These are phyloP conservation scores for Trematomus loennbergii DNA, from an alignment of 2,113 vertebrate species.

Conservation along the genomic window DNA sequence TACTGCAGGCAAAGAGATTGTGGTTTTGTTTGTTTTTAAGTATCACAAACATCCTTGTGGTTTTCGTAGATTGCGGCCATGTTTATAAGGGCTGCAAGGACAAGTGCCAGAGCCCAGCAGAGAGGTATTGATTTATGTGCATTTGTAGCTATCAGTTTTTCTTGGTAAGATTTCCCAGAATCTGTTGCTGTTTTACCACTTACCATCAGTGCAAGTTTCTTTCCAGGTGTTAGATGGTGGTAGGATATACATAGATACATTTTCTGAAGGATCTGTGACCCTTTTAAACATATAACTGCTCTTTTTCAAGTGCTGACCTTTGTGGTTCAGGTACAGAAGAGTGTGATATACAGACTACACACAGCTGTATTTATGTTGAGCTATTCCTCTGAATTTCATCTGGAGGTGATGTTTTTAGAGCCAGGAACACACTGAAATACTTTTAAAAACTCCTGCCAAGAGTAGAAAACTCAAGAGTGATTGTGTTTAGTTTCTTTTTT, in stretches of 20 bases:
- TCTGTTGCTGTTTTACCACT: slow-evolving; percentile 36
- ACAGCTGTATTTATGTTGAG: slow-evolving; percentile 64
- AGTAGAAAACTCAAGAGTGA: slow-evolving; percentile 3
- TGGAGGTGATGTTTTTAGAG: slow-evolving; percentile 28
- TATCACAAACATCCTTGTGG: slow-evolving; percentile 25
- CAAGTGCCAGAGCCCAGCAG: slow-evolving; percentile 36
- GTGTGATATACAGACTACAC: slow-evolving; percentile 21
- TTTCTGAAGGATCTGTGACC: slow-evolving; percentile 1
- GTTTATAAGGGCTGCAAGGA: slow-evolving; percentile 49
- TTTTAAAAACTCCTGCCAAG: background rate
- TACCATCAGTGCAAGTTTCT: slow-evolving; percentile 44
- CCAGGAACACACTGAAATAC: background rate
- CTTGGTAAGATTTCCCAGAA: slow-evolving; percentile 76
- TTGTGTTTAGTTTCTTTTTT: background rate
- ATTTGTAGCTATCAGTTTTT: slow-evolving; percentile 71
- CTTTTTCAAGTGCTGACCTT: slow-evolving; percentile 18
- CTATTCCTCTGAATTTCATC: slow-evolving; percentile 53
- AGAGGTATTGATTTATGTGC: slow-evolving; percentile 73
- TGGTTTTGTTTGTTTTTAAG: slow-evolving; percentile 38
- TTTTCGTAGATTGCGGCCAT: slow-evolving; percentile 40
- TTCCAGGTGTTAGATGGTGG: background rate
- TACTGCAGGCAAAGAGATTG: slow-evolving; percentile 26
- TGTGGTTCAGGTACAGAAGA: background rate
- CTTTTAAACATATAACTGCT: background rate
- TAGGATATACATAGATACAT: background rate